phyloP scores from a whole-genome alignment of 2,797 vertebrate genomes.

The Diglossa cyanea region DNA sequence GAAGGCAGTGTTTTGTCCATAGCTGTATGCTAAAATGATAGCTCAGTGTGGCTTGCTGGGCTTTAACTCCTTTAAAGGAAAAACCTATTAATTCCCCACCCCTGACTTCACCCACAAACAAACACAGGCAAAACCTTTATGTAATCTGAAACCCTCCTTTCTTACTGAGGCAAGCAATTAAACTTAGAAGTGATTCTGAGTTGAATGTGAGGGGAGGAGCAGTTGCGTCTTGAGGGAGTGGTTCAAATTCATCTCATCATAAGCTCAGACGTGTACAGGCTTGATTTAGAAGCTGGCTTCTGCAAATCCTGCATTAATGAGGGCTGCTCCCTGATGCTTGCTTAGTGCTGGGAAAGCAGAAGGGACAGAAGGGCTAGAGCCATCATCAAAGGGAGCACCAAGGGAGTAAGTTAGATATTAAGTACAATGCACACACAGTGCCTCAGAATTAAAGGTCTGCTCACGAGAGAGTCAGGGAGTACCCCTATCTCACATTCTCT shows the following conservation, averaged over 20 bases:
- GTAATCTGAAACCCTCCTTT: background rate
- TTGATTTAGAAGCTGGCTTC: constrained; percentile 17
- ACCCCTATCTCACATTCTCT: constrained; percentile 3
- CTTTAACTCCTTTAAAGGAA: background rate
- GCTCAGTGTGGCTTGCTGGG: background rate
- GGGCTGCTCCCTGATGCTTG: constrained; percentile 28
- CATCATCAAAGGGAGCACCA: constrained; percentile 47
- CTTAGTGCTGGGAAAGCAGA: background rate
- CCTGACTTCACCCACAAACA: background rate
- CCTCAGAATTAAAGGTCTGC: constrained; percentile 31
- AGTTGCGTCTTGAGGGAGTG: background rate
- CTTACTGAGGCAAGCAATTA: background rate
- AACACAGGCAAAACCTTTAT: background rate
- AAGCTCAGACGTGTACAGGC: constrained; percentile 11
- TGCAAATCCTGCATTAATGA: constrained; percentile 30
- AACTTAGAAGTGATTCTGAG: background rate
- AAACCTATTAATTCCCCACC: background rate
- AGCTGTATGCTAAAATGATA: background rate
- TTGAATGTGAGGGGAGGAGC: constrained; percentile 8
- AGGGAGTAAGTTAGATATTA: constrained; percentile 39
- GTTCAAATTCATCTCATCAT: background rate
- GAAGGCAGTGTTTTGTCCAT: background rate
- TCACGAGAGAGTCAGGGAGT: background rate
- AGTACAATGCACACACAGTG: background rate
- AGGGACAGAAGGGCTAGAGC: background rate